Evolutionary conservation across 2,113 vertebrate species (phyloP).

Genomic region (Pycnonotus jocosus): DNA sequence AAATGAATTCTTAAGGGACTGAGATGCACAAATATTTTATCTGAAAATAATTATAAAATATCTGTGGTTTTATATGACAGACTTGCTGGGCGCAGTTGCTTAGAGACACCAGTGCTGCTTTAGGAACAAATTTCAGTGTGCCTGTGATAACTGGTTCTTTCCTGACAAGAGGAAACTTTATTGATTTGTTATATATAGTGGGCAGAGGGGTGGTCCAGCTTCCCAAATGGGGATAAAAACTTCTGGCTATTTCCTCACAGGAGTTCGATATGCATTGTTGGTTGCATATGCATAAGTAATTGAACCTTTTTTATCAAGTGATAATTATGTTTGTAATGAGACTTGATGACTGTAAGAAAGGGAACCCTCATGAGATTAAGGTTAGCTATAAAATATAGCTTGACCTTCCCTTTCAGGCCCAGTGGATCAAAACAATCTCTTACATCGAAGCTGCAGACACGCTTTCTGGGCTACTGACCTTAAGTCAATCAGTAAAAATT

Average conservation of each 20-base stretch:
- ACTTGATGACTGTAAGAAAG: not conserved
- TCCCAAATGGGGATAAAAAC: not conserved
- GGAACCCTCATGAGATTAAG: not conserved
- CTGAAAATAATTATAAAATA: not conserved
- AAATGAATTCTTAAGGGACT: not conserved
- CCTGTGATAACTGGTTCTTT: not conserved
- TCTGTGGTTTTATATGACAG: not conserved
- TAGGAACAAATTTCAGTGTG: not conserved
- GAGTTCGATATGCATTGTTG: fast-evolving
- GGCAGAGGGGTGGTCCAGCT: not conserved
- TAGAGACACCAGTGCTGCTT: not conserved
- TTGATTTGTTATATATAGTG: fast-evolving
- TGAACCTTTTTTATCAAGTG: not conserved
- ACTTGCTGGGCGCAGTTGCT: not conserved
- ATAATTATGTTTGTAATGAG: not conserved
- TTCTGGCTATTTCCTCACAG: not conserved
- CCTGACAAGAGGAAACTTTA: not conserved
- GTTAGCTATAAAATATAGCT: constrained; percentile 8
- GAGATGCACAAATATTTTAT: not conserved
- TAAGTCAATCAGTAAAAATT: constrained; percentile 29
- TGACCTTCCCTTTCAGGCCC: not conserved
- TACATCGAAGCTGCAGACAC: not conserved
- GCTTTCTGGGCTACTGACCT: constrained; percentile 8
- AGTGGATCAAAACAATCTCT: not conserved
- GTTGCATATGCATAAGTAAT: not conserved